phyloP scores from a whole-genome alignment of 2,113 vertebrate species.

The Ivindomyrus marchei region DNA sequence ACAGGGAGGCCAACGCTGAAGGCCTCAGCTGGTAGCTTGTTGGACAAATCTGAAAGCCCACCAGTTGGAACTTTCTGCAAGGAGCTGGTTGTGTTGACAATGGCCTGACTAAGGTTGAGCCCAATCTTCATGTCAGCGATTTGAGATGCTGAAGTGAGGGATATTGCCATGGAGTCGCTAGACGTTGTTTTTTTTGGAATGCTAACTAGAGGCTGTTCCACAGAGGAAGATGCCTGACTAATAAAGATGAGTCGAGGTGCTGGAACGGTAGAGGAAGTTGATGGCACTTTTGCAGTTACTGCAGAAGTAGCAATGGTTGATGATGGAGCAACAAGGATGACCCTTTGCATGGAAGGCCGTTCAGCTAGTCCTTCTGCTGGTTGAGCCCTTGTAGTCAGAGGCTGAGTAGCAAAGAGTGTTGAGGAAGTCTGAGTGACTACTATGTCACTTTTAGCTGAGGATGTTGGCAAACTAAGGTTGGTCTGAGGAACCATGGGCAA shows the following conservation, averaged over 20 bases:
- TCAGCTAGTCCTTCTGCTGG: conserved; percentile 49
- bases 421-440: conserved; percentile 41
- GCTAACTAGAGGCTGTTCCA: conserved; percentile 36
- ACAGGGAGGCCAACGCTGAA: conserved; percentile 40
- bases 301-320: conserved; percentile 55
- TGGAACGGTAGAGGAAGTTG: conserved; percentile 51
- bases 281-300: conserved; percentile 46
- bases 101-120: conserved; percentile 64
- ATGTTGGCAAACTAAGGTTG: conserved; percentile 39
- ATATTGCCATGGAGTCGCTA: conserved; percentile 27
- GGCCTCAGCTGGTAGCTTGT: conserved; percentile 52
- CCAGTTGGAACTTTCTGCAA: conserved; percentile 55
- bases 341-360: conserved; percentile 63
- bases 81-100: conserved; percentile 55
- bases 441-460: conserved; percentile 43
- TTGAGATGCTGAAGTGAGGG: conserved; percentile 54
- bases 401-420: conserved; percentile 39
- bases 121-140: conserved; percentile 73
- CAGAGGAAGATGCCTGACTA: conserved; percentile 52
- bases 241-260: conserved; percentile 74
- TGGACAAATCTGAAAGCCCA: conserved; percentile 56
- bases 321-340: conserved; percentile 71
- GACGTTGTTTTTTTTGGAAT: conserved; percentile 37
- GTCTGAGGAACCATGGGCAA: conserved; percentile 46
- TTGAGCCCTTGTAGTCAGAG: conserved; percentile 46